Evolutionary conservation across 1,140 invertebrate species (phyloP).

Genomic region (Drosophila bifasciata): DNA sequence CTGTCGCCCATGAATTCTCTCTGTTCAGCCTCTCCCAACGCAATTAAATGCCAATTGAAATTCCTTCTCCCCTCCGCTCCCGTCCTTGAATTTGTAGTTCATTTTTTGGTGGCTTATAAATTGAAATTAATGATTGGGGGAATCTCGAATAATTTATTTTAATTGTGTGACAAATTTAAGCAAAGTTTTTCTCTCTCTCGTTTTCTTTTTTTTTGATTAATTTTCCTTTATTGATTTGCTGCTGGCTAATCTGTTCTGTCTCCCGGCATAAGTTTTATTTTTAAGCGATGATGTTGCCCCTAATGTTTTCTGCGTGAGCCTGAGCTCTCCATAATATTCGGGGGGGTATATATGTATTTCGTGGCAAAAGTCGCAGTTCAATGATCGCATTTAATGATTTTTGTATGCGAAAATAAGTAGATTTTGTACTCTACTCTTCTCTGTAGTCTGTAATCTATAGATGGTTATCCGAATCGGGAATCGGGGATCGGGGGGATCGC

Average conservation of each 20-base stretch:
- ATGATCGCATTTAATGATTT: conserved; percentile 81
- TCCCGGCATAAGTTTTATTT: conserved; percentile 61
- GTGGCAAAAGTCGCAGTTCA: conserved; percentile 55
- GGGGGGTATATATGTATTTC: conserved; percentile 51
- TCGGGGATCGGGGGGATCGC: conserved; percentile 59
- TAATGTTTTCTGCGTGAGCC: conserved; percentile 25
- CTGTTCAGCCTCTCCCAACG: conserved; percentile 51
- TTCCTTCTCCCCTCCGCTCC: too few relatives aligned
- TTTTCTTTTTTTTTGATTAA: conserved; percentile 46
- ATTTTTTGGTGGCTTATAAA: conserved; percentile 32
- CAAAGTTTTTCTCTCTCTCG: conserved; percentile 3
- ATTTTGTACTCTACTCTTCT: conserved; percentile 59
- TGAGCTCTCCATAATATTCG: conserved; percentile 1
- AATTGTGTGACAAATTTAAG: conserved; percentile 74
- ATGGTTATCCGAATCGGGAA: conserved; percentile 49
- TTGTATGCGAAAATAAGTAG: conserved; percentile 82
- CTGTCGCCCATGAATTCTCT: conserved; percentile 69
- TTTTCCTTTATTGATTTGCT: conserved; percentile 58
- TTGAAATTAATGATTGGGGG: conserved; percentile 60
- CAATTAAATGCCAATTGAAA: conserved; percentile 80
- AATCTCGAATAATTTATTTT: conserved; percentile 64
- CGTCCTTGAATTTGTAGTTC: conserved; percentile 9
- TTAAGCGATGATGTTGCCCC: conserved; percentile 54
- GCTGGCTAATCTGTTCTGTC: conserved; percentile 53
- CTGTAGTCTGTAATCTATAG: conserved; percentile 20